A percentile compares a stretch with the other conserved stretches of the same genome.
Conservation (phyloP, 2,888 invertebrate genomes). For the Amblyjoppa fuscipennis region DNA sequence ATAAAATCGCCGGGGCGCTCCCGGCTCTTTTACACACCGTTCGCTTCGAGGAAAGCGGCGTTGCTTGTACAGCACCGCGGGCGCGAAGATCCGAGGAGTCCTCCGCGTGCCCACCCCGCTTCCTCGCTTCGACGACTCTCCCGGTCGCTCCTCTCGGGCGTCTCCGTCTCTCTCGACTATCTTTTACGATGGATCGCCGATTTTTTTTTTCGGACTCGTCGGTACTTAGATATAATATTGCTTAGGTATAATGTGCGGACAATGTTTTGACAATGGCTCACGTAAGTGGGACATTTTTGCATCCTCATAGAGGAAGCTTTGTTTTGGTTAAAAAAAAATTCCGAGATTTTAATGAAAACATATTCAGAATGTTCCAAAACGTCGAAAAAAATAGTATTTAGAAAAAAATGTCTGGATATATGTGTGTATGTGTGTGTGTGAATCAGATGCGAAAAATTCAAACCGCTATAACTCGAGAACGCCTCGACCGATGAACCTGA, state of each 20-base stretch:
- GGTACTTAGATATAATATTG: slow-evolving; percentile 2
- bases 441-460: too few relatives aligned
- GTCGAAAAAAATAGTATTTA: too few relatives aligned
- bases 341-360: too few relatives aligned
- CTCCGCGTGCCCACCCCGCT: not conserved
- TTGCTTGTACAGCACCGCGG: slow-evolving; percentile 68
- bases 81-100: slow-evolving; percentile 65
- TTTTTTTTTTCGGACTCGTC: not conserved
- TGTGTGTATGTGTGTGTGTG: too few relatives aligned
- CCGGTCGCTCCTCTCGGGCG: not conserved
- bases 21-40: slow-evolving; percentile 74
- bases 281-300: not conserved
- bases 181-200: not conserved
- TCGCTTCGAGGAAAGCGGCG: slow-evolving; percentile 72
- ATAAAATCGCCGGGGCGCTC: slow-evolving; percentile 77
- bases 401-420: too few relatives aligned
- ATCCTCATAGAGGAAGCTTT: not conserved
- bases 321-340: too few relatives aligned
- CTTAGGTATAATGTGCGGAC: too few relatives aligned
- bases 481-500: too few relatives aligned
- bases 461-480: too few relatives aligned
- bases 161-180: not conserved
- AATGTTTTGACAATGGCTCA: not conserved
- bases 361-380: too few relatives aligned
- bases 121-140: slow-evolving; percentile 24